These are phyloP conservation scores for Misgurnus mizolepis DNA, from an alignment of 2,113 vertebrate genomes.

Conservation along the genomic window DNA sequence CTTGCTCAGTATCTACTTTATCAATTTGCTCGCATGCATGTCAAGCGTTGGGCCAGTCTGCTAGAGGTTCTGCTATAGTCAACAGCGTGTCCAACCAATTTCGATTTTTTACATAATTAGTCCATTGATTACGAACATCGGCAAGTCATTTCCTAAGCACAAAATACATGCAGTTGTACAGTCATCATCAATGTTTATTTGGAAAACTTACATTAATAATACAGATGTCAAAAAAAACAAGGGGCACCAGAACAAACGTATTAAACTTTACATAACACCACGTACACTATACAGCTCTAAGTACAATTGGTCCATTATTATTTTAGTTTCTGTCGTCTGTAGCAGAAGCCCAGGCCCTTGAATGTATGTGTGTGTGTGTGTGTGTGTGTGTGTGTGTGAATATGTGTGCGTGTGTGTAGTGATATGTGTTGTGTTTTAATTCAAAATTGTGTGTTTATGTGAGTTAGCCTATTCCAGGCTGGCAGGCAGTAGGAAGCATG, in stretches of 20 bases:
- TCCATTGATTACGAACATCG: neutral
- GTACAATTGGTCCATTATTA: neutral
- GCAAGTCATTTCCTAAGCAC: neutral
- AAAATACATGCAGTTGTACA: neutral
- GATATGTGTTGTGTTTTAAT: constrained; percentile 22
- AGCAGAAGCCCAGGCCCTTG: constrained; percentile 97
- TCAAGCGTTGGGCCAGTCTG: constrained; percentile 91
- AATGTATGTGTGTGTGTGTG: constrained; percentile 54
- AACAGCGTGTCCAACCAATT: constrained; percentile 34
- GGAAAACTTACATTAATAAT: too few relatives aligned
- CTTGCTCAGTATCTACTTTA: constrained; percentile 39
- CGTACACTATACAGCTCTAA: neutral
- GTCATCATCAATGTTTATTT: neutral
- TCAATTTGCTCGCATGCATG: constrained; percentile 84
- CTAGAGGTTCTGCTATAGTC: constrained; percentile 97
- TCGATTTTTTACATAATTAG: neutral
- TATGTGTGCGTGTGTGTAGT: constrained; percentile 22
- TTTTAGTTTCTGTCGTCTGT: constrained; percentile 65
- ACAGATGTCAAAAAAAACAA: neutral
- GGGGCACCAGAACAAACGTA: neutral
- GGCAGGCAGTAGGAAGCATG: constrained; percentile 77
- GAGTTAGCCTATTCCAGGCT: constrained; percentile 54
- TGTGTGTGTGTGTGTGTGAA: constrained; percentile 25
- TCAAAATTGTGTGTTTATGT: constrained; percentile 30
- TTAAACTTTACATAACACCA: neutral